Evolutionary conservation across 2,113 vertebrate genomes (phyloP).

Genomic region (Bos javanicus): DNA sequence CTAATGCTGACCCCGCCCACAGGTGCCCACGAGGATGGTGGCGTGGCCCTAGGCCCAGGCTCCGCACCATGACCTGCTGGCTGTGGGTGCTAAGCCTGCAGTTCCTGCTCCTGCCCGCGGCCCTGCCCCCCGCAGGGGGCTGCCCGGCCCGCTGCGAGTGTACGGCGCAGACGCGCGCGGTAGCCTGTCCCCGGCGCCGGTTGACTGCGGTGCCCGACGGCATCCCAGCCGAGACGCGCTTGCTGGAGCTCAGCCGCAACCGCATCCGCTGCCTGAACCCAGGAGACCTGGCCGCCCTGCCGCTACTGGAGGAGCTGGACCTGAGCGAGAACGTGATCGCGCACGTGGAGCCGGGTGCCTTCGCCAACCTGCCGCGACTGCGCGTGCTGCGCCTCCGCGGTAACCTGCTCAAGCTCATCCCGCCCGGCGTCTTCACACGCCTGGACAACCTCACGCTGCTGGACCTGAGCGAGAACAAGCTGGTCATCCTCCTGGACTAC

Average conservation of each 20-base stretch:
- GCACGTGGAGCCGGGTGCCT: slow-evolving; percentile 94
- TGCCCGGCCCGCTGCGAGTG: slow-evolving; percentile 96
- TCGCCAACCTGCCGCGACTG: slow-evolving; percentile 89
- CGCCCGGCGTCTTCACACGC: slow-evolving; percentile 92
- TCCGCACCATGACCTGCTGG: slow-evolving; percentile 82
- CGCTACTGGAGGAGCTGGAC: slow-evolving; percentile 92
- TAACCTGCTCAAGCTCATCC: slow-evolving; percentile 95
- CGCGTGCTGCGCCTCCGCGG: slow-evolving; percentile 88
- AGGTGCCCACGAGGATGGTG: slow-evolving; percentile 86
- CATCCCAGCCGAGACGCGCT: slow-evolving; percentile 89
- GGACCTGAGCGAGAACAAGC: slow-evolving; percentile 96
- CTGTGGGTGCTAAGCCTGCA: slow-evolving; percentile 82
- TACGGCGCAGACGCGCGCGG: slow-evolving; percentile 80
- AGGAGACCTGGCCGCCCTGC: slow-evolving; percentile 86
- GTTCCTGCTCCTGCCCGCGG: slow-evolving; percentile 77
- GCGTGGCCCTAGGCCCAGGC: slow-evolving; percentile 77
- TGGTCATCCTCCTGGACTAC: slow-evolving; percentile 96
- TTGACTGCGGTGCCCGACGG: slow-evolving; percentile 91
- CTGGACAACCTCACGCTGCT: slow-evolving; percentile 93
- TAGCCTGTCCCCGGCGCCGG: slow-evolving; percentile 91
- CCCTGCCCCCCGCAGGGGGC: slow-evolving; percentile 35
- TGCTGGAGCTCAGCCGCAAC: slow-evolving; percentile 94
- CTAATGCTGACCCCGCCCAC: not conserved
- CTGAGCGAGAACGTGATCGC: slow-evolving; percentile 95
- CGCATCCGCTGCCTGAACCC: slow-evolving; percentile 95